Evolutionary conservation across 2,797 vertebrate genomes (phyloP), one percentile per base, ranked within the genome.

Genomic region (Takifugu ocellatus): DNA sequence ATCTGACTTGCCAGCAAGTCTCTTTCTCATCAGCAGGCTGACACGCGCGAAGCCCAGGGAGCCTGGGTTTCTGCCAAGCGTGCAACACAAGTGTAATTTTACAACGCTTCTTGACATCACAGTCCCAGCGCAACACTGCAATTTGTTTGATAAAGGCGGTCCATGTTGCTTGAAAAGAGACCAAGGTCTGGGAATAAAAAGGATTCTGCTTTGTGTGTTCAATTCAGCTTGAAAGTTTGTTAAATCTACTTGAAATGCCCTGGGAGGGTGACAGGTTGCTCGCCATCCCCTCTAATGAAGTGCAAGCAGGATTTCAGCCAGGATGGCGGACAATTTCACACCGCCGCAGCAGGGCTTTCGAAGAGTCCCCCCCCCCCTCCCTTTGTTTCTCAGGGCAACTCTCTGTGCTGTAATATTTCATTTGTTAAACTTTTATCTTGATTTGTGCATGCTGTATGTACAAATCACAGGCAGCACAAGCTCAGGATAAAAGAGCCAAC

Each of bases 91-190:
- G 65, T 73, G 72, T 81, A 74, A 70, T 73, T 79, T 74, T 69
- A 81, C 66, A 76, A 80, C 77, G 61, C 14, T 0, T 54, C 71
- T 64, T 73, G 74, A 82, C 79, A 68, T 71, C 68, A 48, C 68
- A 68, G 78, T 87, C 86, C 81, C 77, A 79, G 50, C 9, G 68
- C 72, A 83, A 76, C 74, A 64, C 70, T 76, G 78, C 82, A 81
- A 83, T 87, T 84, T 88, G 81, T 84, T 74, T 82, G 77, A 87
- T 85, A 83, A 85, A 87, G 76, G 76, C 57, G 12, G 51, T 49
- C 64, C 54, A 15, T 21, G 62, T 59, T 1, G n/a, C 66, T 72
- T 57, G 65, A 68, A 61, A 61, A 66, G 59, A 59, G 59, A 79
- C 81, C 76, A 78, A 76, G 77, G 63, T 77, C 80, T 51, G 42